These are phyloP conservation scores for Osmerus mordax DNA, from an alignment of 2,113 vertebrate species.

Conservation along the genomic window DNA sequence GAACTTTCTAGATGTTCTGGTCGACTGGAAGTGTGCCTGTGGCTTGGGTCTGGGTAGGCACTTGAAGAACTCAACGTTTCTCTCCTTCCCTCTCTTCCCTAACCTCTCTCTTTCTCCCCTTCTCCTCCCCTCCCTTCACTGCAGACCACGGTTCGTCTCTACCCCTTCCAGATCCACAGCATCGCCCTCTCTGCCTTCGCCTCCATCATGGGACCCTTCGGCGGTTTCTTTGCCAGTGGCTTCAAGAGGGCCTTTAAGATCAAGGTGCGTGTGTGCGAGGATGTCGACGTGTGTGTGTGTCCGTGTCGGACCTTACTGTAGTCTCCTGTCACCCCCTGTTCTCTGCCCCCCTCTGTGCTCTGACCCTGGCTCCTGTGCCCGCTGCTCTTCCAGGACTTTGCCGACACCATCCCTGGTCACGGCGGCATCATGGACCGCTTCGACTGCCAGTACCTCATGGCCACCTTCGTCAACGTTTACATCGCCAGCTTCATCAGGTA, in stretches of 20 bases:
- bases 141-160: slow-evolving; percentile 88
- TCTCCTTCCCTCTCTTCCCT: neutral
- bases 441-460: slow-evolving; percentile 99
- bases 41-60: too few relatives aligned
- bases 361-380: neutral
- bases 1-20: too few relatives aligned
- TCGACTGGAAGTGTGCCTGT: too few relatives aligned
- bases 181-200: slow-evolving; percentile 93
- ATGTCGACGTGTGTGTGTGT: too few relatives aligned
- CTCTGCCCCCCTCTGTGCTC: neutral
- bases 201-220: slow-evolving; percentile 93
- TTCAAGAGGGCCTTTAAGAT: slow-evolving; percentile 99
- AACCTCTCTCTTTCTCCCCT: neutral
- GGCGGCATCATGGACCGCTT: slow-evolving; percentile 99
- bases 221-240: slow-evolving; percentile 96
- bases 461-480: slow-evolving; percentile 98
- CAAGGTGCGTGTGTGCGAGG: slow-evolving; percentile 74
- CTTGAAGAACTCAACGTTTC: too few relatives aligned
- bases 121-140: slow-evolving; percentile 10
- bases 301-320: too few relatives aligned
- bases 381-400: slow-evolving; percentile 82
- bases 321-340: too few relatives aligned
- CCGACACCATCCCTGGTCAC: slow-evolving; percentile 95
- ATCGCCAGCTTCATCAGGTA: slow-evolving; percentile 99
- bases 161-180: slow-evolving; percentile 98